Base-by-base conservation (phyloP, 2,888 invertebrate species). In the Caprella mutica region DNA sequence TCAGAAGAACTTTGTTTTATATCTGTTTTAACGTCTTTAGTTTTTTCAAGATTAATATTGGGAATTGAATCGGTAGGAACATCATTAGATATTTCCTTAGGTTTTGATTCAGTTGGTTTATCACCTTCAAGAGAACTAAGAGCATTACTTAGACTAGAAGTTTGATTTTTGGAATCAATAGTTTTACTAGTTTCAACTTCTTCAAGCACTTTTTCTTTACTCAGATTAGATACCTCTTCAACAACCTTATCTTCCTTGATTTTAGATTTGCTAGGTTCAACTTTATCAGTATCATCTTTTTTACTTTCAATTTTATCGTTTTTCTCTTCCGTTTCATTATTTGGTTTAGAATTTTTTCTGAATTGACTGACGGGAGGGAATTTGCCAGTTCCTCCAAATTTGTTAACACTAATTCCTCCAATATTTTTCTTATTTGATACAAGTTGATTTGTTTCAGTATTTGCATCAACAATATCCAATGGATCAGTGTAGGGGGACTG, bases 401-500 rank as follows among this genome's bases (percentile, higher is more conserved):
- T 63, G 23, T 52, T 44, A 21, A 54, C 54, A 42, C 44, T 59
- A 24, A 61, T 61, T 5, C 61, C 61, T 35, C 39, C 61, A 38
- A 61, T 61, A 26, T 43, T 58, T 4, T 23, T 50, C 17, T 38
- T 42, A 12, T 57, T 51, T 6, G 29, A 23, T 19, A 55, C 58
- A 9, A 39, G 40, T 3, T 42, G 33, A 33, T 44, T 55, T 23
- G 30, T 21, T 35, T 46, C 52, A 19, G 52, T 38, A 2, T 51
- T 30, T 17, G 55, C 44, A 21, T 52, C 53, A 4, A 19, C 19
- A 17, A 40, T n/a, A 26, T 54, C 12, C 8, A 53, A 21, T 14
- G 46, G 55, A 21, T 29, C 30, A 1, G 17, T 48, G 30, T 48
- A 48, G 1, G 48, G 48, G 9, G 48, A 48, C 30, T 27, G 48